Base-by-base conservation (phyloP, 2,888 invertebrate genomes). In the Dolichomitus sp. region DNA sequence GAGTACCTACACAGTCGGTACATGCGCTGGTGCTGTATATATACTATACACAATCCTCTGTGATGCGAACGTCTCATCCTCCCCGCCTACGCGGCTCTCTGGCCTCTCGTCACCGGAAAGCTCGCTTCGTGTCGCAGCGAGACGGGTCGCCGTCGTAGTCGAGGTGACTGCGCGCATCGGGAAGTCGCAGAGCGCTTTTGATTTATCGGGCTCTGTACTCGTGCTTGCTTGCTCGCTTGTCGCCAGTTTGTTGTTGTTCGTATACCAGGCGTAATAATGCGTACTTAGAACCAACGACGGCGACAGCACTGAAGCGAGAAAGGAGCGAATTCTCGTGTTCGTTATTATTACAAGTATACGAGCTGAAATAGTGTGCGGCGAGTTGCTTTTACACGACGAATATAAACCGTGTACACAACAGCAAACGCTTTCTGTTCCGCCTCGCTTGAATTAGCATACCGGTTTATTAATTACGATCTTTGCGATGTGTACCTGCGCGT, bases 391-490 rank as follows among this genome's bases (percentile, higher is more conserved):
- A 74, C 54, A 69, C 77, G 61, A 78, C 48, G 54, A 78, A 81
- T 63, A 69, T 69, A 69, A 78, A 80, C 74, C 70, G 59, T 37
- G 80, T 75, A 68, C 66, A 74, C 69, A 74, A 84, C 74, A 85
- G 85, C 85, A 86, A 88, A 87, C 82, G 85, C 78, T 84, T 80
- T 76, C 83, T 86, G 11, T 89, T 87, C 84, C 86, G 88, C 87
- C 86, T 88, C 85, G 83, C 57, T 12, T 17, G 84, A 89, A 91
- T 91, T 91, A 88, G 86, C 91, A 91, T 91, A 91, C 90, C 87
- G 89, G 91, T 90, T 90, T 91, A 90, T 90, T 91, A 90, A 91
- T 90, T 90, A 89, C 88, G 84, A 84, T 72, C 79, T 75, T 85
- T 73, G 63, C 61, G 50, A 68, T 45, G 59, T 33, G 54, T 52